Percentiles rank a stretch among this genome's conserved stretches.
These are phyloP conservation scores for Psilanteris sp. DNA, from an alignment of 1,140 invertebrate species.

Conservation along the genomic window DNA sequence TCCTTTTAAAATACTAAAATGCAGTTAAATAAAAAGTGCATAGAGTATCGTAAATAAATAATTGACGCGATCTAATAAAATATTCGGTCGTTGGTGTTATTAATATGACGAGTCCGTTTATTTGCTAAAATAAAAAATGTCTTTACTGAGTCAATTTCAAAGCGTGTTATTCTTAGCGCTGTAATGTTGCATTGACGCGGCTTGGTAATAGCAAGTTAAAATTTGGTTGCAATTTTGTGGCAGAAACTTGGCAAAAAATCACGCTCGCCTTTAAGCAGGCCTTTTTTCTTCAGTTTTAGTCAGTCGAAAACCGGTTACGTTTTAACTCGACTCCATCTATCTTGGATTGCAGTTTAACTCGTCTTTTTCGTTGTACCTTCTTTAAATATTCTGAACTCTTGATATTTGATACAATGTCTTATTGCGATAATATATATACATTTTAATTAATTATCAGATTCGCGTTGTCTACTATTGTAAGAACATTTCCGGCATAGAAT, in stretches of 20 bases:
- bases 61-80: no score
- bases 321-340: constrained; percentile 57
- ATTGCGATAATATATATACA: no score
- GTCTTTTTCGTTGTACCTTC: constrained; percentile 32
- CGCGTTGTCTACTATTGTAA: no score
- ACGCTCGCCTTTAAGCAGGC: constrained; percentile 45
- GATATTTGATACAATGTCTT: constrained; percentile 29
- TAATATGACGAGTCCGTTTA: no score
- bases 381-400: constrained; percentile 45
- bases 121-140: no score
- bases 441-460: no score
- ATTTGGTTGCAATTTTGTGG: constrained; percentile 41
- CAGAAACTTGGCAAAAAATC: constrained; percentile 50
- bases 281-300: constrained; percentile 56
- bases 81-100: no score
- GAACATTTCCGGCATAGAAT: no score
- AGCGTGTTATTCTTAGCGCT: not conserved
- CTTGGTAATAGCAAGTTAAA: constrained; percentile 18
- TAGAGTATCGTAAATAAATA: no score
- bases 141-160: no score
- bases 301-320: constrained; percentile 63
- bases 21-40: no score
- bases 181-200: not conserved
- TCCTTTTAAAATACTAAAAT: no score
- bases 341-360: constrained; percentile 53